A percentile compares a stretch with the other conserved stretches of the same genome.
Conservation (phyloP, 1,140 invertebrate species). For the Galendromus occidentalis region DNA sequence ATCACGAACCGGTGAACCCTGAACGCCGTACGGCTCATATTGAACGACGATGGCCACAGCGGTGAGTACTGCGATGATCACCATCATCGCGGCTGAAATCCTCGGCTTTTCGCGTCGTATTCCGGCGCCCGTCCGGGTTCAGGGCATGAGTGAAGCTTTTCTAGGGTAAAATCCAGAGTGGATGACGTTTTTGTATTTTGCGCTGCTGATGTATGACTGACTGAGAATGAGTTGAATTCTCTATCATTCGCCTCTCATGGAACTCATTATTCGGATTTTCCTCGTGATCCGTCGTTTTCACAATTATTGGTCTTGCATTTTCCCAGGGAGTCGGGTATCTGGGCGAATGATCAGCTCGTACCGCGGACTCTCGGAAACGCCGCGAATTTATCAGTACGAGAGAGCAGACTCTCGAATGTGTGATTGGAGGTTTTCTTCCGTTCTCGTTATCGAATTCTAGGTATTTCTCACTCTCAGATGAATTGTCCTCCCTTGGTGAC, state of each 20-base stretch:
- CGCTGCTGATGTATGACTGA: too few relatives aligned
- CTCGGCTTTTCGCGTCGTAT: background rate
- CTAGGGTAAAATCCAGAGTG: background rate
- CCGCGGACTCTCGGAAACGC: background rate
- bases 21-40: background rate
- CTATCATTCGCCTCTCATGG: too few relatives aligned
- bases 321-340: background rate
- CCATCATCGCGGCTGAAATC: background rate
- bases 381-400: background rate
- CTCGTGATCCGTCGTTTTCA: too few relatives aligned
- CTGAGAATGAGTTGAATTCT: too few relatives aligned
- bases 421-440: background rate
- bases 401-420: background rate
- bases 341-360: background rate
- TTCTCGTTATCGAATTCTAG: background rate
- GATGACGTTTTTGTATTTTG: too few relatives aligned
- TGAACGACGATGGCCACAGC: background rate
- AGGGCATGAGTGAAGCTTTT: background rate
- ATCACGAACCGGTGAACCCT: slow-evolving; percentile 5
- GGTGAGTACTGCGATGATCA: background rate
- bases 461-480: background rate
- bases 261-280: too few relatives aligned
- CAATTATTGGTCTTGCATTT: background rate
- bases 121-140: background rate
- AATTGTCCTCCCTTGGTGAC: slow-evolving; percentile 6